Evolutionary conservation across 2,113 vertebrate genomes (phyloP).

Genomic region (Paralichthys olivaceus): DNA sequence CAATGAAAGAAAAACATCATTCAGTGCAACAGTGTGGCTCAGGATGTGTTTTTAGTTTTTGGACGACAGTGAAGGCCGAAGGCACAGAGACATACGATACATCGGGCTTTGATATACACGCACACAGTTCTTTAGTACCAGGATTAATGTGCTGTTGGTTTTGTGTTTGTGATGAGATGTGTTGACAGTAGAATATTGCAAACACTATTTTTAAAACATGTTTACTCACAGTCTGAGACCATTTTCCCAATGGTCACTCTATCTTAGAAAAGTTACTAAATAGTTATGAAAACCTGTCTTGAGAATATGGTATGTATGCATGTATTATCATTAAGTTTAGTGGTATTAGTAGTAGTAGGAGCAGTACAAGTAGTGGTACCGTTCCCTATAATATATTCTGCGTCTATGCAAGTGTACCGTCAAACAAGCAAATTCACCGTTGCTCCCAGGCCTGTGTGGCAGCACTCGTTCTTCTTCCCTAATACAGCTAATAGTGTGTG

Average conservation of each 20-base stretch:
- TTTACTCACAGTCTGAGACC: background rate
- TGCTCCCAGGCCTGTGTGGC: background rate
- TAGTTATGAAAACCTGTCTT: too few species aligned
- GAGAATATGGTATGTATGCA: background rate
- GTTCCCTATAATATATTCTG: too few species aligned
- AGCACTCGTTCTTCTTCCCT: background rate
- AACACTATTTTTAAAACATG: background rate
- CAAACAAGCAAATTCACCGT: too few species aligned
- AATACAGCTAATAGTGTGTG: constrained; percentile 18
- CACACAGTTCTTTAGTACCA: background rate
- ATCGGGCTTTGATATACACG: background rate
- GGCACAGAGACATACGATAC: background rate
- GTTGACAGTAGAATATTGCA: background rate
- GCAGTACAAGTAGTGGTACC: too few species aligned
- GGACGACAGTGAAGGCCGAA: background rate
- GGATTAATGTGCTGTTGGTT: background rate
- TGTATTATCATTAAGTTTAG: background rate
- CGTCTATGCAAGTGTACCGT: too few species aligned
- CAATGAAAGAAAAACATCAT: background rate
- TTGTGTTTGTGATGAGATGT: background rate
- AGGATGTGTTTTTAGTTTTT: background rate
- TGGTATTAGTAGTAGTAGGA: too few species aligned
- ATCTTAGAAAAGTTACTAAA: too few species aligned
- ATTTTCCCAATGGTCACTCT: too few species aligned
- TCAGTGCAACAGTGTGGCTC: background rate